phyloP scores from a whole-genome alignment of 2,797 vertebrate species.

The Epinephelus awoara region DNA sequence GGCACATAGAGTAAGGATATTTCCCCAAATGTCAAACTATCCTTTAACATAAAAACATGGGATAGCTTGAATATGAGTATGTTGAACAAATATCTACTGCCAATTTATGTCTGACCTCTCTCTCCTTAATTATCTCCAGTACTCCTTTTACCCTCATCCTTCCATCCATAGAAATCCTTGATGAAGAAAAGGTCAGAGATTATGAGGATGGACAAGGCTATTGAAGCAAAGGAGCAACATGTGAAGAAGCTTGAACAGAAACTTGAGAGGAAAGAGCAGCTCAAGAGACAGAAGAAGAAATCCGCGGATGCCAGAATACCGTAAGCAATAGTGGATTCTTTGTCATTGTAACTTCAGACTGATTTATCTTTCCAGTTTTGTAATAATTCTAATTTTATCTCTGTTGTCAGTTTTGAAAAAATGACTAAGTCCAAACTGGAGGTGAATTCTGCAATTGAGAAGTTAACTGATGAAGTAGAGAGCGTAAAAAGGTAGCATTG shows the following conservation, averaged over 20 bases:
- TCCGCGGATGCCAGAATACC: conserved; percentile 81
- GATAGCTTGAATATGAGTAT: no score
- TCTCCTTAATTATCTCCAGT: not conserved
- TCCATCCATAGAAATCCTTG: conserved; percentile 77
- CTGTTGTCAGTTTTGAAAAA: conserved; percentile 82
- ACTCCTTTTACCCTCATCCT: not conserved
- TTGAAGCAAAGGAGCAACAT: conserved; percentile 73
- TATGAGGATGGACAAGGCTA: conserved; percentile 77
- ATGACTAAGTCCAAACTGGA: conserved; percentile 85
- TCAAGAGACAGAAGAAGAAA: conserved; percentile 83
- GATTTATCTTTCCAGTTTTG: not conserved
- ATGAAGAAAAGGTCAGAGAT: conserved; percentile 84
- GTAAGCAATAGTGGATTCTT: conserved; percentile 72
- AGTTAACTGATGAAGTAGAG: conserved; percentile 81
- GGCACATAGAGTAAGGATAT: no score
- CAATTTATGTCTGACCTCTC: not conserved
- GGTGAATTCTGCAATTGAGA: conserved; percentile 80
- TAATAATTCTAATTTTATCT: not conserved
- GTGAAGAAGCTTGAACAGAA: conserved; percentile 80
- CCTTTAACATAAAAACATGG: not conserved
- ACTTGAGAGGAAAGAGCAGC: conserved; percentile 84
- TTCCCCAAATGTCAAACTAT: not conserved
- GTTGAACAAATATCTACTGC: not conserved
- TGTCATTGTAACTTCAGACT: not conserved
- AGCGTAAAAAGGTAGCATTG: conserved; percentile 84